Conservation (phyloP, 2,113 vertebrate species). For the Lutjanus erythropterus region DNA sequence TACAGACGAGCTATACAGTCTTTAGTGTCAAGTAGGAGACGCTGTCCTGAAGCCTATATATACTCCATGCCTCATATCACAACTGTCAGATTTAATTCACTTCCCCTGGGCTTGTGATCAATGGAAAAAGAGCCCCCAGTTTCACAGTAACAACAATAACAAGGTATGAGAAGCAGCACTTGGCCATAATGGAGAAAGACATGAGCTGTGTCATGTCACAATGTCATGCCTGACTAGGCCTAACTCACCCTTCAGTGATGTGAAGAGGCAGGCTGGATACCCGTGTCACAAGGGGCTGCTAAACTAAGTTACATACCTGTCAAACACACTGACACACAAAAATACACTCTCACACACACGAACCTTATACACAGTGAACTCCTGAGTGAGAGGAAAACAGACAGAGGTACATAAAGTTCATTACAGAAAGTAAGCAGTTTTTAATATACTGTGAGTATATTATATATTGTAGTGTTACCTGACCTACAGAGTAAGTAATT, state of each 20-base stretch:
- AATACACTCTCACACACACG: neutral
- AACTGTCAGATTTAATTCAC: constrained; percentile 32
- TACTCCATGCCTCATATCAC: constrained; percentile 9
- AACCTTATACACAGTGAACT: neutral
- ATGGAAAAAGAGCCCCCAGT: constrained; percentile 58
- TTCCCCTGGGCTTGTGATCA: constrained; percentile 52
- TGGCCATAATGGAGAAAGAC: constrained; percentile 66
- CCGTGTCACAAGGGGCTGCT: constrained; percentile 34
- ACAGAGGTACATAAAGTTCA: neutral
- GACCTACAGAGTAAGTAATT: neutral
- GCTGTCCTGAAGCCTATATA: constrained; percentile 26
- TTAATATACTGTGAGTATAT: neutral
- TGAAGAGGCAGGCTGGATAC: constrained; percentile 45
- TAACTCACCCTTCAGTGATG: constrained; percentile 65
- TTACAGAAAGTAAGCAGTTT: too few species aligned
- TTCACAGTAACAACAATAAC: constrained; percentile 58
- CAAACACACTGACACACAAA: neutral
- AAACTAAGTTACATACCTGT: constrained; percentile 12
- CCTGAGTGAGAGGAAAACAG: neutral
- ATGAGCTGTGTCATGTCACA: constrained; percentile 47
- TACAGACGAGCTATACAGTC: constrained; percentile 12
- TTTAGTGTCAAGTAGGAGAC: constrained; percentile 12
- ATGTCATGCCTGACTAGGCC: constrained; percentile 67
- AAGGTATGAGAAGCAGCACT: constrained; percentile 37
- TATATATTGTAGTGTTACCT: neutral